phyloP scores from a whole-genome alignment of 2,113 vertebrate genomes.

The Cyphomyrus plagiostoma region DNA sequence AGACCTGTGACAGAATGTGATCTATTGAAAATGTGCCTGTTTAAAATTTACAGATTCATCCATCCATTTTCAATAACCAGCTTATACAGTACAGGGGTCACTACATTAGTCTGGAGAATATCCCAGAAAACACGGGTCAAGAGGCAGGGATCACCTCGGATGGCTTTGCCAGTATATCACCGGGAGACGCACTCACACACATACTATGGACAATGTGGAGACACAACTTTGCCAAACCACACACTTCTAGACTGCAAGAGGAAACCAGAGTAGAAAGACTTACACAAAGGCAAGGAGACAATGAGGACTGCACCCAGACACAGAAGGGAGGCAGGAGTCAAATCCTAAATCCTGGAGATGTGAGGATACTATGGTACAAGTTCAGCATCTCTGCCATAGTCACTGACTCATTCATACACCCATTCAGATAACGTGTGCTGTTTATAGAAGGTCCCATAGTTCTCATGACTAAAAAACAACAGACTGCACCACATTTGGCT shows the following conservation, averaged over 20 bases:
- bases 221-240: neutral
- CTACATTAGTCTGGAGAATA: neutral
- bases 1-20: conserved; percentile 36
- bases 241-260: neutral
- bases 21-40: conserved; percentile 74
- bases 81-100: conserved; percentile 41
- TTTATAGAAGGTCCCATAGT: neutral
- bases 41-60: conserved; percentile 57
- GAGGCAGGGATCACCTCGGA: neutral
- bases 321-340: neutral
- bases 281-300: neutral
- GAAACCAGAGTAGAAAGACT: neutral
- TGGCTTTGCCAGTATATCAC: neutral
- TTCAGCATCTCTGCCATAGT: neutral
- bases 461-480: neutral
- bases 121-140: neutral
- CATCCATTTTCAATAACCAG: conserved; percentile 35
- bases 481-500: neutral
- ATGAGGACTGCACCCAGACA: neutral
- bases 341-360: neutral
- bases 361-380: neutral
- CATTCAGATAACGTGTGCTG: neutral
- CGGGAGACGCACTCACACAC: neutral
- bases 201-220: neutral
- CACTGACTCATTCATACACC: neutral